Evolutionary conservation across 2,888 invertebrate species (phyloP).

Genomic region (Meliscaeva auricollis): DNA sequence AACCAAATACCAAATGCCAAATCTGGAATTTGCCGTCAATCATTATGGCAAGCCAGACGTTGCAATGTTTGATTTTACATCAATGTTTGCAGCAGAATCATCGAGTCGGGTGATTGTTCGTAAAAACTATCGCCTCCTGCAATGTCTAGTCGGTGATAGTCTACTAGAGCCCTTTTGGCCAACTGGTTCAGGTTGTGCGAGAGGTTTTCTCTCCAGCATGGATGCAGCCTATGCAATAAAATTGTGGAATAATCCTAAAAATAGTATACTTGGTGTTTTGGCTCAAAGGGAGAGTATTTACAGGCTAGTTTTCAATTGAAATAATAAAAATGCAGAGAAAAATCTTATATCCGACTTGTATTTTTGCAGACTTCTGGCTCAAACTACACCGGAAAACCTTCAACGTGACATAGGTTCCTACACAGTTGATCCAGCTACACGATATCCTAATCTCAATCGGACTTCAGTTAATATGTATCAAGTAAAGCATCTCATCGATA

Average conservation of each 20-base stretch:
- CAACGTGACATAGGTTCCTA: slow-evolving; percentile 95
- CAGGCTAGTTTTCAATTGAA: slow-evolving; percentile 85
- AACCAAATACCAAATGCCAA: slow-evolving; percentile 93
- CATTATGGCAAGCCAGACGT: slow-evolving; percentile 99
- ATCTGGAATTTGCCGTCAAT: slow-evolving; percentile 97
- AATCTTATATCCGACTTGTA: too few relatives aligned
- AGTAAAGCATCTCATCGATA: slow-evolving; percentile 89
- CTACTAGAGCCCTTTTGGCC: slow-evolving; percentile 99
- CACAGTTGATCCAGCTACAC: slow-evolving; percentile 93
- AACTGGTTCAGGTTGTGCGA: slow-evolving; percentile 98
- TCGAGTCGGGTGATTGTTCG: slow-evolving; percentile 92
- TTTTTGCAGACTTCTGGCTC: slow-evolving; percentile 86
- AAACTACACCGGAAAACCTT: slow-evolving; percentile 98
- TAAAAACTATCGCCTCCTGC: slow-evolving; percentile 91
- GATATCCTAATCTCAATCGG: slow-evolving; percentile 93
- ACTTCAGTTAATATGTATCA: slow-evolving; percentile 91
- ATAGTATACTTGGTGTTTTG: slow-evolving; percentile 89
- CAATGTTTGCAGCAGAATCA: slow-evolving; percentile 98
- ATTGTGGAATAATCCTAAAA: slow-evolving; percentile 90
- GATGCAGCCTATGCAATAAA: slow-evolving; percentile 98
- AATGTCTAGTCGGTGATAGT: slow-evolving; percentile 97
- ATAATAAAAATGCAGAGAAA: slow-evolving; percentile 54
- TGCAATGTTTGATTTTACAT: slow-evolving; percentile 99
- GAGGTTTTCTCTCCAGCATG: slow-evolving; percentile 97
- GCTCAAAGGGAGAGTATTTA: slow-evolving; percentile 98